phyloP scores from a whole-genome alignment of 2,888 invertebrate species.

The Pristionchus maxplancki region DNA sequence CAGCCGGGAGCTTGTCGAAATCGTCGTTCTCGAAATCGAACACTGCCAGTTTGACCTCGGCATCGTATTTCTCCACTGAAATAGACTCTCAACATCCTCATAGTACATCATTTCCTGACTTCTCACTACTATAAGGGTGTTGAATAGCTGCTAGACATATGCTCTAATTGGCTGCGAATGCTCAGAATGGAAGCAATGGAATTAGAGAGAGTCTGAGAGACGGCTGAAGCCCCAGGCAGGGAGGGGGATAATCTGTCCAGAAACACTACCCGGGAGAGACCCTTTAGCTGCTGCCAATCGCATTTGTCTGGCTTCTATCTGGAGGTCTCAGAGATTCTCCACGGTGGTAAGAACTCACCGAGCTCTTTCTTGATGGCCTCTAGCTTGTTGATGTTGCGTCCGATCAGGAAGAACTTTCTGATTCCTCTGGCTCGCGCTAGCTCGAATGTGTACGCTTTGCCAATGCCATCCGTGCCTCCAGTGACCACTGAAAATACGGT shows the following conservation, averaged over 20 bases:
- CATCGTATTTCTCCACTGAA: slow-evolving; percentile 59
- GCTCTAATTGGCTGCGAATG: slow-evolving; percentile 16
- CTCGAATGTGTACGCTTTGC: slow-evolving; percentile 74
- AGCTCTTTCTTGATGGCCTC: slow-evolving; percentile 64
- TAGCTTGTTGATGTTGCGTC: slow-evolving; percentile 70
- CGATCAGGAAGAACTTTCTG: slow-evolving; percentile 72
- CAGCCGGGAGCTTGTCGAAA: slow-evolving; percentile 64
- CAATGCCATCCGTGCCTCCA: slow-evolving; percentile 76
- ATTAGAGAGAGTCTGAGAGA: slow-evolving; percentile 2
- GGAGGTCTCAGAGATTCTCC: too few species aligned
- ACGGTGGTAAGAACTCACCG: slow-evolving; percentile 58
- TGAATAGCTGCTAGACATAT: slow-evolving; percentile 23
- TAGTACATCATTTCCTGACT: slow-evolving; percentile 11
- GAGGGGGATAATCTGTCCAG: slow-evolving; percentile 34
- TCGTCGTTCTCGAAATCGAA: slow-evolving; percentile 75
- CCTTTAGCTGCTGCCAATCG: not conserved
- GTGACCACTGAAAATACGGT: slow-evolving; percentile 68
- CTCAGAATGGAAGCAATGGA: slow-evolving; percentile 24
- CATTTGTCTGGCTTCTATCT: not conserved
- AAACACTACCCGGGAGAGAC: slow-evolving; percentile 3
- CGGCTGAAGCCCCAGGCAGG: not conserved
- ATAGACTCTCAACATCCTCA: not conserved
- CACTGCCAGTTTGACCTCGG: slow-evolving; percentile 61
- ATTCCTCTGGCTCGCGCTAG: slow-evolving; percentile 70
- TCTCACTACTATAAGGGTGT: not conserved